phyloP scores from a whole-genome alignment of 1,140 invertebrate genomes.

The Pseudomyrmex gracilis region DNA sequence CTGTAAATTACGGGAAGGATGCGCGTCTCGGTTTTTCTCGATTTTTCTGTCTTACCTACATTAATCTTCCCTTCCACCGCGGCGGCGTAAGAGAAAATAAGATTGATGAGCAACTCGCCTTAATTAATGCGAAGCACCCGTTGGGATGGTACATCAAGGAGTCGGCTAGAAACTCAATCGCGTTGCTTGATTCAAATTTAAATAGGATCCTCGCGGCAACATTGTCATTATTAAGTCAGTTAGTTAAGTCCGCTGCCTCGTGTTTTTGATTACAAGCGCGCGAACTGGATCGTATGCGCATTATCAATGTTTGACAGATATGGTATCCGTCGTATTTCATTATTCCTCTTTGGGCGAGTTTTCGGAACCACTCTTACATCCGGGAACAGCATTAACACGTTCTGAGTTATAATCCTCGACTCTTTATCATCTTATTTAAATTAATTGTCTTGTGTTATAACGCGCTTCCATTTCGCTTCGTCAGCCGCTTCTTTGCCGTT shows the following conservation, averaged over 20 bases:
- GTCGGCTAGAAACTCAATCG: constrained; percentile 38
- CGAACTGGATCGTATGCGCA: constrained; percentile 22
- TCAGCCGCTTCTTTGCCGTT: constrained; percentile 23
- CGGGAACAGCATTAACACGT: constrained; percentile 18
- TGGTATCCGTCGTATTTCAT: constrained; percentile 6
- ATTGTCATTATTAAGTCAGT: constrained; percentile 49
- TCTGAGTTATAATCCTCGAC: constrained; percentile 21
- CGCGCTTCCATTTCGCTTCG: constrained; percentile 20
- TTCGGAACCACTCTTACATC: not conserved
- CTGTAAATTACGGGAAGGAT: constrained; percentile 65
- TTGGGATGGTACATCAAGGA: constrained; percentile 62
- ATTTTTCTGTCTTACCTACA: constrained; percentile 71
- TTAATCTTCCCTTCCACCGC: constrained; percentile 78
- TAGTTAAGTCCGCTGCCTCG: not conserved
- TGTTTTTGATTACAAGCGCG: constrained; percentile 17
- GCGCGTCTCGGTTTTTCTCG: constrained; percentile 35
- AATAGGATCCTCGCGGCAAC: constrained; percentile 29
- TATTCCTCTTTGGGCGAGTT: not conserved
- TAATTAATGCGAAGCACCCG: constrained; percentile 79
- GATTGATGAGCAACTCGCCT: constrained; percentile 78
- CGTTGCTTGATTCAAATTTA: constrained; percentile 62
- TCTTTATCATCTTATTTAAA: constrained; percentile 54
- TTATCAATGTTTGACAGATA: constrained; percentile 28
- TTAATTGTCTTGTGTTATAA: constrained; percentile 47
- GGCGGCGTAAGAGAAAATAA: constrained; percentile 78